Evolutionary conservation across 2,888 invertebrate genomes (phyloP).

Genomic region (Megamerina dolium): DNA sequence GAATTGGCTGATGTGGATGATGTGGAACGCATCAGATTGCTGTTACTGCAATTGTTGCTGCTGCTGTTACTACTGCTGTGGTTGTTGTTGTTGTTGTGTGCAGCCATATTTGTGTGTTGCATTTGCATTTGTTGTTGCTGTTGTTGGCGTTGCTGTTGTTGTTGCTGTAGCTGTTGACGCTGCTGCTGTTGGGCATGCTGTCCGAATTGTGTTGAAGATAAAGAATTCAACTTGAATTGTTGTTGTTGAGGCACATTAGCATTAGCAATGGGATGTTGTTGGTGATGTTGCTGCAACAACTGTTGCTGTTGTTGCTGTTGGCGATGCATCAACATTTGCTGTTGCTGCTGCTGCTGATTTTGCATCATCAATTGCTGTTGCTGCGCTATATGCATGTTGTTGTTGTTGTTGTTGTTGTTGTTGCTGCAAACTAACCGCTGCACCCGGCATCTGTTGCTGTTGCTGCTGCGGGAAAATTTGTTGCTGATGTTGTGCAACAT

Average conservation of each 20-base stretch:
- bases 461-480: conserved; percentile 4
- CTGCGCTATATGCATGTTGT: conserved; percentile 1
- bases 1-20: conserved; percentile 9
- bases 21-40: conserved; percentile 17
- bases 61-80: conserved; percentile 19
- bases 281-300: conserved; percentile 17
- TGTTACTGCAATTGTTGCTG: conserved; percentile 6
- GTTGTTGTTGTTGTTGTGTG: conserved; percentile 17
- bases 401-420: conserved; percentile 12
- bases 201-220: too few relatives aligned
- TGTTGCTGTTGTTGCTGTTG: conserved; percentile 21
- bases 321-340: conserved; percentile 15
- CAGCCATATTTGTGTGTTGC: conserved; percentile 12
- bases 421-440: conserved; percentile 8
- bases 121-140: conserved; percentile 18
- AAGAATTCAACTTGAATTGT: conserved; percentile 21
- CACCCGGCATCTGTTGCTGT: conserved; percentile 16
- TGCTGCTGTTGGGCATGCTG: conserved; percentile 17
- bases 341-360: conserved; percentile 17
- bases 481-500: conserved; percentile 12
- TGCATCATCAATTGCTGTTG: conserved; percentile 18
- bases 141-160: conserved; percentile 18
- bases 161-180: conserved; percentile 23
- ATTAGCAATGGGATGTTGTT: conserved; percentile 12
- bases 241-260: conserved; percentile 19